phyloP scores from a whole-genome alignment of 2,113 vertebrate genomes.

The Aythya baeri region DNA sequence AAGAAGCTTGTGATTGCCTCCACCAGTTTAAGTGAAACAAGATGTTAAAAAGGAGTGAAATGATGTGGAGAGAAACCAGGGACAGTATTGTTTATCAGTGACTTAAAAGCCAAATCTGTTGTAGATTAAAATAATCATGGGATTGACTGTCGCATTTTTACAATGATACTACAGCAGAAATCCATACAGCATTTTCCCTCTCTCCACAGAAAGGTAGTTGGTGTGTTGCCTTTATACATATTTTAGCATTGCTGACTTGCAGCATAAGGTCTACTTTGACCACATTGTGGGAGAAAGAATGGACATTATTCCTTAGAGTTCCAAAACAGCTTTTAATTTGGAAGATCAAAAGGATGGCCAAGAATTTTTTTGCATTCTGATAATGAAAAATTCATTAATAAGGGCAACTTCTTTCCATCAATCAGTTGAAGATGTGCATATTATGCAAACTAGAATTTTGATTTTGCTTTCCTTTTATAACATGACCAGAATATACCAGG shows the following conservation, averaged over 20 bases:
- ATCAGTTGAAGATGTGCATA: not conserved
- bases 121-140: not conserved
- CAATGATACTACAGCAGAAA: not conserved
- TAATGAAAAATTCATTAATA: not conserved
- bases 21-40: not conserved
- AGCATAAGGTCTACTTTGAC: too few species aligned
- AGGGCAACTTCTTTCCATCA: not conserved
- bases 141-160: not conserved
- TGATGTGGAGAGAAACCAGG: not conserved
- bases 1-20: not conserved
- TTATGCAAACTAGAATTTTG: not conserved
- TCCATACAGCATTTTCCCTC: not conserved
- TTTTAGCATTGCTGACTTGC: too few species aligned
- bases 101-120: not conserved
- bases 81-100: not conserved
- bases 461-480: not conserved
- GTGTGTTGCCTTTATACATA: not conserved
- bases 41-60: not conserved
- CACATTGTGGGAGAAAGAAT: not conserved
- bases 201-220: not conserved
- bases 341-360: not conserved
- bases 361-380: not conserved
- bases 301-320: not conserved
- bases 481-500: not conserved
- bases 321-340: not conserved